Base-by-base conservation (phyloP, 2,797 vertebrate genomes). In the Pteronotus mesoamericanus region DNA sequence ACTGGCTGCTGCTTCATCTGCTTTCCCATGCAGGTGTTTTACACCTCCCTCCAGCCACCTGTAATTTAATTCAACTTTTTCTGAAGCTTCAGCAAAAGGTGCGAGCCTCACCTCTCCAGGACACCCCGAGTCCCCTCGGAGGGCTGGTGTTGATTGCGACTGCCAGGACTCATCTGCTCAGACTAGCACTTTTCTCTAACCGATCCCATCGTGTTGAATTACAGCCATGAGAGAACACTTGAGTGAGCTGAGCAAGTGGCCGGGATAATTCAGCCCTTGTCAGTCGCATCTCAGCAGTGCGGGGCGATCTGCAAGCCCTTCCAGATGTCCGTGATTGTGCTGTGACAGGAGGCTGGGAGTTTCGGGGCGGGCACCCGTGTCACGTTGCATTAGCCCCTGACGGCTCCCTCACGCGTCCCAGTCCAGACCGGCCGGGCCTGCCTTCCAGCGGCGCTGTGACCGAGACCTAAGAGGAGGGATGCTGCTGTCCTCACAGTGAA, bases 261-360 rank as follows among this genome's bases (percentile, higher is more conserved):
- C 66, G 29, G 85, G 96, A 82, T 97, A 93, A 97, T 96, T 97
- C 94, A 87, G 61, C 89, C 96, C 79, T 96, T 86, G 95, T 95
- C 96, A 94, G 64, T 48, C 89, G 3, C 85, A 91, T 80, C 68
- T 68, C 22, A 86, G 88, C 48, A 94, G 77, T 77, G 15, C 26
- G 77, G 89, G 74, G 71, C 79, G 75, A 75, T 84, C 42, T 32
- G 39, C 77, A 64, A 75, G 74, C 91, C 71, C 10, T 86, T 95
- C n/a, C 78, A 89, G 94, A 94, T 84, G 95, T 85, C 96, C 92
- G 85, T 85, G 94, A 82, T 90, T 93, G 93, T 68, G 85, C 90
- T 53, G 59, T 94, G 96, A 98, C 96, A 92, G 95, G 88, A 86
- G 86, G 53, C 93, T 96, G 32, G 12, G 79, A 78, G 77, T 86